Evolutionary conservation across 2,888 invertebrate species (phyloP), one percentile per base, ranked within the genome.

Genomic region (Cephus spinipes): DNA sequence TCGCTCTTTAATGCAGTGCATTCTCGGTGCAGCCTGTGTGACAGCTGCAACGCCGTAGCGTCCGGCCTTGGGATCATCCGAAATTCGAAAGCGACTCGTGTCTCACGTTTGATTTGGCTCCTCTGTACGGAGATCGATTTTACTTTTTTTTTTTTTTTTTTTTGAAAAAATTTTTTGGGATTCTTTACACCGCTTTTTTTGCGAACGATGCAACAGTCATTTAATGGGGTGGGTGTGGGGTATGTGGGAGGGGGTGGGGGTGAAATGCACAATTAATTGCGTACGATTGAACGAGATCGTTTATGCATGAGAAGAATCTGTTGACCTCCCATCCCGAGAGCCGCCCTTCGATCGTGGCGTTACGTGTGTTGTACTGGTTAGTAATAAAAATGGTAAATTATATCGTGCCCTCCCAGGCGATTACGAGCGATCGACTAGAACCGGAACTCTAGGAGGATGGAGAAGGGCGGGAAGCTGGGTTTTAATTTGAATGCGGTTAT

Each of bases 291-390:
- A 55, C 23, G 55, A 55, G 23, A 55, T 55, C 55, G 55, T 55
- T 55, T 55, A 55, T 23, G 55, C 23, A 1, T 15, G 55, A 23
- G 23, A 55, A 23, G 23, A 55, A 55, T 55, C 55, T 23, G 6
- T 23, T 55, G 55, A 55, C 2, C 55, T 55, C 55, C 9, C 55
- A 55, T 55, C 55, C 23, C 69, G 77, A 34, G 55, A 77, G 68
- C 68, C 35, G 34, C 74, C 40, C 40, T 77, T 34, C 40, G 71
- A 73, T 30, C 74, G 78, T 76, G 71, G 68, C 84, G 84, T 85
- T 85, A 86, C 84, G 87, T 85, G 88, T 87, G 89, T 89, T 88
- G 88, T 88, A 87, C 85, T 85, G 88, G 85, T 87, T 87, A 89
- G 87, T 82, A 81, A 85, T 87, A 81, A 79, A 77, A 79, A 81